A percentile compares a stretch with the other conserved stretches of the same genome.
phyloP scores from a whole-genome alignment of 1,140 invertebrate genomes.

The Cotesia glomerata region DNA sequence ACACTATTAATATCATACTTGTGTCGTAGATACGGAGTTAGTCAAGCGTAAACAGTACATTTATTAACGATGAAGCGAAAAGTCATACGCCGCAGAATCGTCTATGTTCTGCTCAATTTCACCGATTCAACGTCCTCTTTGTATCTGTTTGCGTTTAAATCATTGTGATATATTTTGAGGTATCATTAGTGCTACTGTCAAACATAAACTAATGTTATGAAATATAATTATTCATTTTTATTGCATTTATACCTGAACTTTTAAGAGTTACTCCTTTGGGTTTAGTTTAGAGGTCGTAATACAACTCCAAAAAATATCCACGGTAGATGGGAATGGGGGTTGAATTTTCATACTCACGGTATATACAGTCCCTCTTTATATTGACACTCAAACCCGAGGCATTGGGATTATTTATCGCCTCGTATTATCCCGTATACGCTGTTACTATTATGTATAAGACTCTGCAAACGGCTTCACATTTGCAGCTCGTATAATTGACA shows the following conservation, averaged over 20 bases:
- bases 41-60: slow-evolving; percentile 40
- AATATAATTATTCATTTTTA: slow-evolving; percentile 34
- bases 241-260: slow-evolving; percentile 14
- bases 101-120: slow-evolving; percentile 52
- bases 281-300: too few species aligned
- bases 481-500: slow-evolving; percentile 4
- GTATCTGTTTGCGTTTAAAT: slow-evolving; percentile 45
- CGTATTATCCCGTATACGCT: not conserved
- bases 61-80: slow-evolving; percentile 33
- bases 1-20: slow-evolving; percentile 17
- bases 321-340: not conserved
- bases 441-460: not conserved
- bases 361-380: too few species aligned
- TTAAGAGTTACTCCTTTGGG: too few species aligned
- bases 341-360: too few species aligned
- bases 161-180: slow-evolving; percentile 9
- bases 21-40: slow-evolving; percentile 10
- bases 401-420: too few species aligned
- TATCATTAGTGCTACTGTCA: slow-evolving; percentile 50
- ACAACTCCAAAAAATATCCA: not conserved
- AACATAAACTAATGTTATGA: slow-evolving; percentile 42
- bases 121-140: slow-evolving; percentile 50
- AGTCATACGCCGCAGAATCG: slow-evolving; percentile 27
- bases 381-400: too few species aligned
- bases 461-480: not conserved